Base-by-base conservation (phyloP, 1,140 invertebrate species). In the Drosophila melanica region DNA sequence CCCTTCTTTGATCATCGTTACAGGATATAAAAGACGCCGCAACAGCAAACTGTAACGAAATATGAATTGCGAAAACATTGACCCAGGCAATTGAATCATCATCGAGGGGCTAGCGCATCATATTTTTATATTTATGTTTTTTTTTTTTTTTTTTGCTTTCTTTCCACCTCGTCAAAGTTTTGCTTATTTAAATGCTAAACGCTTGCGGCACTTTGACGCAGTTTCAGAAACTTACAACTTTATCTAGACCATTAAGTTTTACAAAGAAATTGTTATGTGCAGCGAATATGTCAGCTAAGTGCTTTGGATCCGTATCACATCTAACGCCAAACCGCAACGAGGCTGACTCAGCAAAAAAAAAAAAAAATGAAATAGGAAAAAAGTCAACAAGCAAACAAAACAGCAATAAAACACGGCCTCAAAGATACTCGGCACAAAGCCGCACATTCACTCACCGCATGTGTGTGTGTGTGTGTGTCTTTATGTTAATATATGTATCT, bases 241-340 rank as follows among this genome's bases (percentile, higher is more conserved):
- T 89, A 87, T 87, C 84, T 87, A 89, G 82, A 79, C 76, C 84
- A 89, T 87, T 87, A 82, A 79, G 79, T 89, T 89, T 79, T 70
- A 87, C 84, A 82, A 77, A 79, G 75, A 77, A 73, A 85, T 75
- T 70, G 69, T 70, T 50, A 70, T 70, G 67, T 70, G 72, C 67
- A 53, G 67, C 67, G 57, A 85, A 85, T 85, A 85, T 85, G 81
- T 80, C 81, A 74, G 67, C 72, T 76, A 85, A 84, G 81, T 84
- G 77, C 80, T 76, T 62, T 59, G 77, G 58, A 62, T 58, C 42
- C 53, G 45, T 45, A 53, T 72, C 73, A 77, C 66, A 73, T 81
- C 82, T 87, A 81, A 86, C 79, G 75, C 39, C 60, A 58, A 77
- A 59, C 55, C 44, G 59, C 27, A 62, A 44, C 75, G 47, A 65